Conservation (phyloP, 1,140 invertebrate genomes). For the Lasioglossum baleicum region DNA sequence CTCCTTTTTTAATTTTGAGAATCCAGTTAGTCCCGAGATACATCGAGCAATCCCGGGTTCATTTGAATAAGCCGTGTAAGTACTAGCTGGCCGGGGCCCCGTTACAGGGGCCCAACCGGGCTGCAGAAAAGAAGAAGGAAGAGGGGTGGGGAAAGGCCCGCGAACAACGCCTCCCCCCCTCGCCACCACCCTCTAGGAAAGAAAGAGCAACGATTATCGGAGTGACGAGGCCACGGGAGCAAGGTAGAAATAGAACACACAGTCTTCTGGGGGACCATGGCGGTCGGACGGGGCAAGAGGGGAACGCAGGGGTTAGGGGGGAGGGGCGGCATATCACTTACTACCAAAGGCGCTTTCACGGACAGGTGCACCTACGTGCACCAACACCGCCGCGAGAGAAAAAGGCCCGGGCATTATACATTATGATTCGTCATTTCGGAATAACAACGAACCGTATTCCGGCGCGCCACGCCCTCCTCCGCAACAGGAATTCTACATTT, state of each 20-base stretch:
- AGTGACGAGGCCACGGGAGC: slow-evolving; percentile 21
- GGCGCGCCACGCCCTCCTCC: slow-evolving; percentile 73
- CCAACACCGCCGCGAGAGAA: slow-evolving; percentile 51
- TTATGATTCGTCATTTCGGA: slow-evolving; percentile 80
- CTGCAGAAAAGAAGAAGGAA: slow-evolving; percentile 60
- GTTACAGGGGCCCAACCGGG: slow-evolving; percentile 43
- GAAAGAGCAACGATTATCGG: neutral
- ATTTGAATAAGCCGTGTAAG: slow-evolving; percentile 79
- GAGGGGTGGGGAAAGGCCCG: neutral
- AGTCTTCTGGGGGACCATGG: too few species aligned
- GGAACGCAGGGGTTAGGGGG: slow-evolving; percentile 6
- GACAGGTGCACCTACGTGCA: slow-evolving; percentile 69
- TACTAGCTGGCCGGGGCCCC: slow-evolving; percentile 61
- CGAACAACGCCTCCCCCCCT: too few species aligned
- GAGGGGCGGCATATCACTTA: slow-evolving; percentile 69
- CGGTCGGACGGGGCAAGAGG: too few species aligned
- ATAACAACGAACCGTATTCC: slow-evolving; percentile 73
- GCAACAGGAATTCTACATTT: slow-evolving; percentile 75
- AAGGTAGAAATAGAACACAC: slow-evolving; percentile 42
- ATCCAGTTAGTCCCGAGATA: slow-evolving; percentile 75
- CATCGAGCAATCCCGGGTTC: slow-evolving; percentile 73
- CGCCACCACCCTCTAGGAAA: too few species aligned
- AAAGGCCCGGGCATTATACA: slow-evolving; percentile 71
- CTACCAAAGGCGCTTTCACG: slow-evolving; percentile 68
- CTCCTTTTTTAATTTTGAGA: slow-evolving; percentile 77